Percentiles rank a stretch among this genome's conserved stretches.
phyloP scores from a whole-genome alignment of 2,888 invertebrate species.

The Uropetala carovei region DNA sequence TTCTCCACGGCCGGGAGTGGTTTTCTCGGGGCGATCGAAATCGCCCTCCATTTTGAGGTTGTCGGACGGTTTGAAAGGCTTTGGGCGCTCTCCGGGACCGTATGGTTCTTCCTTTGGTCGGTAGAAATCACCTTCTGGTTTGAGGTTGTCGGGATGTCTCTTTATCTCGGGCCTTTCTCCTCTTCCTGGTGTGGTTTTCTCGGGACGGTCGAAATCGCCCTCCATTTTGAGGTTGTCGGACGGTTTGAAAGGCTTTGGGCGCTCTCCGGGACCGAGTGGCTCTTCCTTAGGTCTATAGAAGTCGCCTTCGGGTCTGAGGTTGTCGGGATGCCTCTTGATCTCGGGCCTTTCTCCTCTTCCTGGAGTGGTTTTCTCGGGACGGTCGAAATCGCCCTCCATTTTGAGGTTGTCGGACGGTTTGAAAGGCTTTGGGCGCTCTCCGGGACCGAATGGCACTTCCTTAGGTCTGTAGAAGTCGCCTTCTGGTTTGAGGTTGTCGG shows the following conservation, averaged over 20 bases:
- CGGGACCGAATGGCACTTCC: slow-evolving; percentile 66
- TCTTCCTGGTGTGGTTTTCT: slow-evolving; percentile 71
- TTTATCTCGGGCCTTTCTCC: slow-evolving; percentile 74
- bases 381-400: slow-evolving; percentile 76
- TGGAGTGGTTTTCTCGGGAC: slow-evolving; percentile 69
- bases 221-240: slow-evolving; percentile 72
- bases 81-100: slow-evolving; percentile 69
- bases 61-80: slow-evolving; percentile 70
- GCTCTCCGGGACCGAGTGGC: slow-evolving; percentile 72
- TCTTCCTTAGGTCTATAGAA: slow-evolving; percentile 72
- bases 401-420: slow-evolving; percentile 74
- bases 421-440: slow-evolving; percentile 71
- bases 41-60: slow-evolving; percentile 72
- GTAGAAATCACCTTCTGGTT: slow-evolving; percentile 78
- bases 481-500: slow-evolving; percentile 71
- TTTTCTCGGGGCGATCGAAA: slow-evolving; percentile 75
- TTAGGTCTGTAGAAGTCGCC: slow-evolving; percentile 68
- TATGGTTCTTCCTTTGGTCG: slow-evolving; percentile 63
- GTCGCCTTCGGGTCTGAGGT: slow-evolving; percentile 75
- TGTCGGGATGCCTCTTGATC: slow-evolving; percentile 72
- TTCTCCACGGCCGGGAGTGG: slow-evolving; percentile 70
- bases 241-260: slow-evolving; percentile 73
- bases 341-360: slow-evolving; percentile 73
- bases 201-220: slow-evolving; percentile 74
- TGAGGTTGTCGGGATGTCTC: slow-evolving; percentile 79